A percentile compares a stretch with the other conserved stretches of the same genome.
Conservation (phyloP, 2,113 vertebrate species). For the Alectura lathami region DNA sequence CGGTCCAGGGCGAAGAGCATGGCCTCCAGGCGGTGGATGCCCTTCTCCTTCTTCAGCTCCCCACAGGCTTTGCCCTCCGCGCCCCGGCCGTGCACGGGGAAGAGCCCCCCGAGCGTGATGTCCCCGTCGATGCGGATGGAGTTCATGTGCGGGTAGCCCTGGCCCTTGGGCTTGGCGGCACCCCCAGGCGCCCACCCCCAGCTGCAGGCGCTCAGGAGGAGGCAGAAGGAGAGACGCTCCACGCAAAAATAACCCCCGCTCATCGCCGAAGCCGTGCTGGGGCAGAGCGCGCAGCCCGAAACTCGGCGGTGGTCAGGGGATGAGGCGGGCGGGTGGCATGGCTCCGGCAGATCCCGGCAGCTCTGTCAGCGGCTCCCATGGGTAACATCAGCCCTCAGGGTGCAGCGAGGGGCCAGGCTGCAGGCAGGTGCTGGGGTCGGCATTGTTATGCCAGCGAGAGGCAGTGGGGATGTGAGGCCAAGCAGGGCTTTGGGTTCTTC, state of each 20-base stretch:
- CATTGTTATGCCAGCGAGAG: slow-evolving; percentile 31
- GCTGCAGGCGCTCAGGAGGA: slow-evolving; percentile 77
- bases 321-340: neutral
- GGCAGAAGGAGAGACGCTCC: slow-evolving; percentile 77
- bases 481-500: neutral
- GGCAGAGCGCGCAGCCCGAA: neutral
- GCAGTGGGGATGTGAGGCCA: neutral
- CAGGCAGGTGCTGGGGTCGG: neutral
- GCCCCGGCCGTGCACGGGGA: slow-evolving; percentile 90
- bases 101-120: slow-evolving; percentile 93
- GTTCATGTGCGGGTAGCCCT: slow-evolving; percentile 91
- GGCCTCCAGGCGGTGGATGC: slow-evolving; percentile 94
- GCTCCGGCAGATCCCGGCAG: neutral
- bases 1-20: slow-evolving; percentile 96
- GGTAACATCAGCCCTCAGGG: neutral
- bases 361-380: neutral
- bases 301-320: neutral
- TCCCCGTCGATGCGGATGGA: slow-evolving; percentile 97
- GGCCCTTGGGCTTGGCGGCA: slow-evolving; percentile 87
- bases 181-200: slow-evolving; percentile 71
- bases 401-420: neutral
- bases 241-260: slow-evolving; percentile 70
- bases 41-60: slow-evolving; percentile 96
- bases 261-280: slow-evolving; percentile 70
- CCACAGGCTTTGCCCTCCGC: slow-evolving; percentile 91